A percentile compares a stretch with the other conserved stretches of the same genome.
These are phyloP conservation scores for Cyclargus thomasi DNA, from an alignment of 1,140 invertebrate genomes.

Conservation along the genomic window DNA sequence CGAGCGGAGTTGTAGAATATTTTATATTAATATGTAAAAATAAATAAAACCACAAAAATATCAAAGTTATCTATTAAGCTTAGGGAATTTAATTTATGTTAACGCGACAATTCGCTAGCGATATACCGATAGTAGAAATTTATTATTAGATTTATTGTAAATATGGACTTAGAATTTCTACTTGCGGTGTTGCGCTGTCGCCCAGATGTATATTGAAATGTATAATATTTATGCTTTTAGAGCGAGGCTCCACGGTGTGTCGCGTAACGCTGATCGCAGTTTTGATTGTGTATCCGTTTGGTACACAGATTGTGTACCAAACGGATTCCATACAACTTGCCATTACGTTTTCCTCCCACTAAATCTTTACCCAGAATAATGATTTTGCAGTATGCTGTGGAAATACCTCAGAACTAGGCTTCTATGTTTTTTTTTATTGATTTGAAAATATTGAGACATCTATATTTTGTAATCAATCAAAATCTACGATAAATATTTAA, in stretches of 20 bases:
- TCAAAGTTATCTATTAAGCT: not conserved
- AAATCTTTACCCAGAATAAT: too few species aligned
- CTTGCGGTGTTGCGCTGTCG: not conserved
- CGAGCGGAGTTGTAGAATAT: not conserved
- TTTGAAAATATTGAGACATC: too few species aligned
- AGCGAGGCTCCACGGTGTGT: not conserved
- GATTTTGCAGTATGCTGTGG: too few species aligned
- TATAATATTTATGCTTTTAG: slow-evolving; percentile 23
- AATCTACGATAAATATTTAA: too few species aligned
- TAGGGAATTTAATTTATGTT: slow-evolving; percentile 11
- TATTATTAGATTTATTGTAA: slow-evolving; percentile 6
- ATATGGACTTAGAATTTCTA: slow-evolving; percentile 10
- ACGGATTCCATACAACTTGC: too few species aligned
- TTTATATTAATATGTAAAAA: slow-evolving; percentile 10
- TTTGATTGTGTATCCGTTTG: too few species aligned
- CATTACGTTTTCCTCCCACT: too few species aligned
- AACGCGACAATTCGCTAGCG: not conserved
- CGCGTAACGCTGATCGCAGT: too few species aligned
- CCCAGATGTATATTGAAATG: slow-evolving; percentile 19
- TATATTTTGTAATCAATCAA: too few species aligned
- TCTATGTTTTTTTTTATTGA: too few species aligned
- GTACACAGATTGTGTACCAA: too few species aligned
- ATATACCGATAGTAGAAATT: not conserved
- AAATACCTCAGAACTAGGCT: too few species aligned
- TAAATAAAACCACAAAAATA: slow-evolving; percentile 12